A percentile compares a stretch with the other conserved stretches of the same genome.
phyloP scores from a whole-genome alignment of 2,797 vertebrate species.

The Argya squamiceps region DNA sequence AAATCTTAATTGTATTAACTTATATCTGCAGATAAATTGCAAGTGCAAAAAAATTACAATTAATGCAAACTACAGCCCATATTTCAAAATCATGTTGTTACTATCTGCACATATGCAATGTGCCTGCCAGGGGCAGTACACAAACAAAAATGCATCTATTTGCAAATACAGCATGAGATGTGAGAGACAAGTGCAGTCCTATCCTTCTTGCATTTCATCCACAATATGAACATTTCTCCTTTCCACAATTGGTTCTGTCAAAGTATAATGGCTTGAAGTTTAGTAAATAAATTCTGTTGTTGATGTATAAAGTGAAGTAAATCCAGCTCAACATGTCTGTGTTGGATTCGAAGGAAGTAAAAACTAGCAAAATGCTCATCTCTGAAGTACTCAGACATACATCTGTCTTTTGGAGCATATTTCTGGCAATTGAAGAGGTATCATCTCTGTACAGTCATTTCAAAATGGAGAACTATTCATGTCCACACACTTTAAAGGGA shows the following conservation, averaged over 20 bases:
- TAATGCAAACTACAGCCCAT: background rate
- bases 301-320: background rate
- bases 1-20: background rate
- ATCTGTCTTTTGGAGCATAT: background rate
- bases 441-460: background rate
- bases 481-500: background rate
- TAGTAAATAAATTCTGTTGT: slow-evolving; percentile 9
- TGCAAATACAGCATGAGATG: background rate
- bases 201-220: background rate
- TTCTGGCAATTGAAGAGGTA: background rate
- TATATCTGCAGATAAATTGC: background rate
- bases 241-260: background rate
- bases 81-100: background rate
- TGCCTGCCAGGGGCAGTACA: background rate
- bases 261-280: background rate
- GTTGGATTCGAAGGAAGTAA: background rate
- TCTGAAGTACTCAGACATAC: background rate
- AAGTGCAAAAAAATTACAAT: background rate
- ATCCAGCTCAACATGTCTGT: background rate
- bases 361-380: background rate
- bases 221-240: background rate
- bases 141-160: background rate
- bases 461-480: background rate
- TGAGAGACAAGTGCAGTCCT: background rate
- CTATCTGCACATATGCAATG: background rate